Evolutionary conservation across 1,140 invertebrate species (phyloP), one percentile per base, ranked within the genome.

Genomic region (Leptopilina boulardi): DNA sequence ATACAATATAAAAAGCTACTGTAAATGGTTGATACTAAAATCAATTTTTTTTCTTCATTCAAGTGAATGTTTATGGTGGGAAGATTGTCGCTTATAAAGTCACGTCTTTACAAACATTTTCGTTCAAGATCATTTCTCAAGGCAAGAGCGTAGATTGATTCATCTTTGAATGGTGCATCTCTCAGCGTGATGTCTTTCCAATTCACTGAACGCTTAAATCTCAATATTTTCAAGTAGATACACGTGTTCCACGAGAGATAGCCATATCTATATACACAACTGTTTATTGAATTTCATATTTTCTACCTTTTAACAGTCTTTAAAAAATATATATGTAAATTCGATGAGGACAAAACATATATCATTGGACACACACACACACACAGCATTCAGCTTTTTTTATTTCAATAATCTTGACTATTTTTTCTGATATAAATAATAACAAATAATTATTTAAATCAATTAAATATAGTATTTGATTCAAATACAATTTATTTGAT

Each of bases 161-260:
- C 59, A 30, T 66, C 59, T 66, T 30, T 66, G 59, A 66, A 66
- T 66, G 26, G 59, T 30, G 26, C 23, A 66, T 66, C 59, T 66
- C 59, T 23, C 59, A 66, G 59, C 59, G 59, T 66, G 59, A 13
- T 66, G 59, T 34, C 59, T 66, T 66, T 30, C 13, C 59, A 66
- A 66, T 66, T 66, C 59, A 66, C 59, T 66, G 59, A 66, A 66
- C 56, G 15, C 59, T 66, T 66, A 34, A 66, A 66, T 66, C 26
- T 66, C 59, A 66, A 66, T 66, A 66, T 66, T 66, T 66, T 66
- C 23, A 30, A 30, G 59, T 30, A 30, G 59, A n/a, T 15, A 66
- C 59, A 66, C 59, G 59, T 66, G 59, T 66, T 30, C 13, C 56
- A 66, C 54, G 54, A 26, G 21, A 9, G 9, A 44, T 66, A 26